Percentiles rank a stretch among this genome's conserved stretches.
Evolutionary conservation across 2,113 vertebrate genomes (phyloP).

Genomic region (Nothocercus julius): DNA sequence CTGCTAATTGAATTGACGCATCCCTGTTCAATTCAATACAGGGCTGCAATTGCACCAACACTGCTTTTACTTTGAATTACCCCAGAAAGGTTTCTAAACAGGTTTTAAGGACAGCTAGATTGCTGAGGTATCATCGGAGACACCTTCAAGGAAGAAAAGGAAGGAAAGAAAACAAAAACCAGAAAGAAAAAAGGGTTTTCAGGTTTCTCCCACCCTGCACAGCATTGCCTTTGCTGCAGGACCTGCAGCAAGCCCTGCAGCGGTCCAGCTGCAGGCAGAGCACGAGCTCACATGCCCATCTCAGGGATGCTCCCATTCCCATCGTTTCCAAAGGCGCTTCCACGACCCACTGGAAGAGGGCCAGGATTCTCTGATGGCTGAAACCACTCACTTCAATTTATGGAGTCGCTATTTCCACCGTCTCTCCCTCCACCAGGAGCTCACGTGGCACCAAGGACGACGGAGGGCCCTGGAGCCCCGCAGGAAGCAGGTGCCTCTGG

Average conservation of each 20-base stretch:
- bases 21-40: not conserved
- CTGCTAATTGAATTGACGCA: not conserved
- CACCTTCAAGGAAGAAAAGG: not conserved
- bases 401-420: not conserved
- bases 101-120: slow-evolving; percentile 33
- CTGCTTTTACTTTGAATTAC: not conserved
- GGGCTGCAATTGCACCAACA: not conserved
- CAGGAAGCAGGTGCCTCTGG: not conserved
- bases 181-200: not conserved
- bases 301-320: not conserved
- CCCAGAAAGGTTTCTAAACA: not conserved
- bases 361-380: slow-evolving; percentile 39
- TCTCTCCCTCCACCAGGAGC: not conserved
- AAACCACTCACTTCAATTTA: not conserved
- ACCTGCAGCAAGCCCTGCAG: not conserved
- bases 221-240: not conserved
- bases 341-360: not conserved
- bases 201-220: not conserved
- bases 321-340: not conserved
- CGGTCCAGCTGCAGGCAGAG: accelerated
- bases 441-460: not conserved
- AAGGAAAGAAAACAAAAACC: no score
- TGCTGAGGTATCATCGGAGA: not conserved
- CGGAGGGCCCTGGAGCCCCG: not conserved
- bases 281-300: not conserved